phyloP scores from a whole-genome alignment of 2,113 vertebrate species.

The Dromiciops gliroides region DNA sequence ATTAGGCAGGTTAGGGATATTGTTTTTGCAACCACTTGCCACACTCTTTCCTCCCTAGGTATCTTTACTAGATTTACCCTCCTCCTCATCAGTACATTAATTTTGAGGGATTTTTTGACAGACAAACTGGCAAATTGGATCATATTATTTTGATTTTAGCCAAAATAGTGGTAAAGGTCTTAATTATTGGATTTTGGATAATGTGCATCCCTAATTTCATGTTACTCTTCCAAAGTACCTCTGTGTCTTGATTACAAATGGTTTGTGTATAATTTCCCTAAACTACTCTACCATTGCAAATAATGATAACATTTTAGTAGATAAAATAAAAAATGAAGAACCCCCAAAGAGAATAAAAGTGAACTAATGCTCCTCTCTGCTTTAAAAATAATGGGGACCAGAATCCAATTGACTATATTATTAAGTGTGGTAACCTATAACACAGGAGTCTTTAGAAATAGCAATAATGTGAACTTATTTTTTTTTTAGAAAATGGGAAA shows the following conservation, averaged over 20 bases:
- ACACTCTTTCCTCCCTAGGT: neutral
- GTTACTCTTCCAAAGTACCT: neutral
- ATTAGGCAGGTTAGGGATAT: neutral
- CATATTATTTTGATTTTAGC: neutral
- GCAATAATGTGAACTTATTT: neutral
- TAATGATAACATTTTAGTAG: neutral
- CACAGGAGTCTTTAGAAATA: conserved; percentile 12
- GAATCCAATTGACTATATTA: neutral
- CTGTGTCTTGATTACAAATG: neutral
- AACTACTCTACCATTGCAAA: neutral
- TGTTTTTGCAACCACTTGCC: neutral
- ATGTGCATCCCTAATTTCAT: neutral
- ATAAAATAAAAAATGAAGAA: neutral
- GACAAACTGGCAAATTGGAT: neutral
- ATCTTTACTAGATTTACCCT: neutral
- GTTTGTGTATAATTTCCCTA: neutral
- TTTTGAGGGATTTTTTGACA: neutral
- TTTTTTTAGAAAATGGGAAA: conserved; percentile 41
- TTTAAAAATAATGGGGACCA: neutral
- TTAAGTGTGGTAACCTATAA: neutral
- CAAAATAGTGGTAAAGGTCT: neutral
- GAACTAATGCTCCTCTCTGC: neutral
- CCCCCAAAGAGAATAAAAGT: neutral
- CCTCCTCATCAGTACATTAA: neutral
- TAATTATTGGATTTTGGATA: neutral